Evolutionary conservation across 2,888 invertebrate species (phyloP), one percentile per base, ranked within the genome.

Genomic region (Aethes cnicana): DNA sequence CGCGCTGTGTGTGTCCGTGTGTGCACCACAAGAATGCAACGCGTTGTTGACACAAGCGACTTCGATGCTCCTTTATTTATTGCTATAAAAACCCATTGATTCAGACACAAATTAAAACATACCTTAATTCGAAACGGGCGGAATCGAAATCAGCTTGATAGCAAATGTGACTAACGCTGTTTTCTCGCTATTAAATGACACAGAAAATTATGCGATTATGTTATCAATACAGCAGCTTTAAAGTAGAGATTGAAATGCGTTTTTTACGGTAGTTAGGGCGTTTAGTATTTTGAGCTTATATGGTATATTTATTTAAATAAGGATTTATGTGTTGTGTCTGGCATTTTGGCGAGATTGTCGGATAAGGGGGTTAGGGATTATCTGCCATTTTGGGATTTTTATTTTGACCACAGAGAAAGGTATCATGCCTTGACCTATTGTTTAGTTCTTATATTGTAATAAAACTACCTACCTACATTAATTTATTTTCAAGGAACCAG

Each of bases 61-160:
- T 85, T 86, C 87, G 86, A 87, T 89, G 87, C 86, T 88, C 85
- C 85, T 89, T 89, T 89, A 89, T 89, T 88, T 89, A 89, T 87
- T 82, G 75, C 85, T 84, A 86, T 85, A 85, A 87, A 87, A 87
- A 83, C 85, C 81, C 77, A 79, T 80, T 69, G 56, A 59, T 55
- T 48, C 11, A 17, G 36, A 18, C 2, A 4, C 58, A 58, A 1
- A 12, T 17, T 0, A 74, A 56, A 58, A 35, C 54, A 26, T 57
- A 69, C 73, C 52, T 54, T 71, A 74, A 3, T 0, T 0, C 0
- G n/a, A n/a, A n/a, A 0, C 1, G 0, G 0, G 0, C 0, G 0
- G 49, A 63, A 62, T 54, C 16, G 11, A 58, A 60, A 57, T 68
- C 67, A 0, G 5, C 37, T 39, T 54, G 11, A 3, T 1, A 1